These are phyloP conservation scores for Scaptodrosophila lebanonensis DNA, from an alignment of 1,140 invertebrate genomes.

Conservation along the genomic window DNA sequence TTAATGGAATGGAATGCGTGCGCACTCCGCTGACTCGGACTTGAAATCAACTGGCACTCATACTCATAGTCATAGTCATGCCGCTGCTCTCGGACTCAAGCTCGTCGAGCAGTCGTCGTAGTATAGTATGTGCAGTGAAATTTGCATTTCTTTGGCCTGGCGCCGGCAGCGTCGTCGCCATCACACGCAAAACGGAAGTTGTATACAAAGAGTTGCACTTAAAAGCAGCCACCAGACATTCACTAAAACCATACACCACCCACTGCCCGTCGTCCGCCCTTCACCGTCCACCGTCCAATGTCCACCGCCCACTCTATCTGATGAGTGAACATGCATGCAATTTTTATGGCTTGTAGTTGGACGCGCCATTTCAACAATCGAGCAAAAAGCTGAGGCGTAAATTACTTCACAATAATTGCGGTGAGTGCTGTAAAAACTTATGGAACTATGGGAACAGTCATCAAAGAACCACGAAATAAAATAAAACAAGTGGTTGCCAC, in stretches of 20 bases:
- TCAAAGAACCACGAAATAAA: neutral
- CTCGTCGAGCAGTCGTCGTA: neutral
- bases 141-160: constrained; percentile 69
- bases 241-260: constrained; percentile 38
- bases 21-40: constrained; percentile 53
- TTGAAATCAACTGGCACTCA: constrained; percentile 41
- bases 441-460: too few species aligned
- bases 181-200: constrained; percentile 74
- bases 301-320: too few species aligned
- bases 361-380: constrained; percentile 43
- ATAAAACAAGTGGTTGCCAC: neutral
- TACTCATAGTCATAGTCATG: constrained; percentile 12
- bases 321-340: constrained; percentile 64
- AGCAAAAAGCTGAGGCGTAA: constrained; percentile 19
- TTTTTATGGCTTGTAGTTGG: constrained; percentile 63
- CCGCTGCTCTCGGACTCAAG: neutral
- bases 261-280: neutral
- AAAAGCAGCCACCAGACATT: constrained; percentile 56
- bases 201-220: constrained; percentile 75
- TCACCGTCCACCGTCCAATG: neutral
- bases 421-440: neutral
- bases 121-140: constrained; percentile 46
- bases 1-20: constrained; percentile 73
- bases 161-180: constrained; percentile 24
- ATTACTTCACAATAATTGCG: too few species aligned